Evolutionary conservation across 2,888 invertebrate species (phyloP).

Genomic region (Uropetala carovei): DNA sequence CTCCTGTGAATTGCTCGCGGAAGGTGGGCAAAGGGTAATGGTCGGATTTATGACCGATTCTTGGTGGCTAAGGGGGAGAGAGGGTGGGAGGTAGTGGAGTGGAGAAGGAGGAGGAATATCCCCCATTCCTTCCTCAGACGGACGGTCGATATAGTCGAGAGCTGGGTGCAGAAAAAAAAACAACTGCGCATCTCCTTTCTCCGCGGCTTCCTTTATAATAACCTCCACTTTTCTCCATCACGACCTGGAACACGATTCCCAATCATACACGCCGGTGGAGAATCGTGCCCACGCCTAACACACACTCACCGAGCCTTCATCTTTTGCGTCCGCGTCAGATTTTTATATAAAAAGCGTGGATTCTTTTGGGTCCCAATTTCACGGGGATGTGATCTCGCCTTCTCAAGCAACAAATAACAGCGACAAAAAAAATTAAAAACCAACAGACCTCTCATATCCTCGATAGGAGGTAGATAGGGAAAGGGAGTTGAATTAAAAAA

Average conservation of each 20-base stretch:
- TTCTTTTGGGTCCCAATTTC: background rate
- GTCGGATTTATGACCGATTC: no score
- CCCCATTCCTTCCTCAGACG: no score
- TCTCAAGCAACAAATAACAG: background rate
- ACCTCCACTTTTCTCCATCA: conserved; percentile 33
- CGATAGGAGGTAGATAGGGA: no score
- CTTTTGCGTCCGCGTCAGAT: no score
- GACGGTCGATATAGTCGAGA: no score
- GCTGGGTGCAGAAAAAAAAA: background rate
- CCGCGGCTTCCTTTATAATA: conserved; percentile 1
- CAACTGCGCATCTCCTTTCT: background rate
- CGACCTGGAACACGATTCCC: conserved; percentile 25
- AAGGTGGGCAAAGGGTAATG: no score
- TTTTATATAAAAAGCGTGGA: background rate
- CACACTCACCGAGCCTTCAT: background rate
- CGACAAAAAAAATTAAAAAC: background rate
- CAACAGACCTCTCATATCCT: background rate
- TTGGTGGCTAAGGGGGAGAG: no score
- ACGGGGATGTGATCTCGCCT: background rate
- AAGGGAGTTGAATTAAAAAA: no score
- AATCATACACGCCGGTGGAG: background rate
- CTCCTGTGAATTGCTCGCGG: no score
- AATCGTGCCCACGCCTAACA: background rate
- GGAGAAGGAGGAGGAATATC: no score
- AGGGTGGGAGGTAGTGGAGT: no score